A percentile compares a stretch with the other conserved stretches of the same genome.
These are phyloP conservation scores for Pseudomyrmex dendroicus DNA, from an alignment of 1,140 invertebrate species.

Conservation along the genomic window DNA sequence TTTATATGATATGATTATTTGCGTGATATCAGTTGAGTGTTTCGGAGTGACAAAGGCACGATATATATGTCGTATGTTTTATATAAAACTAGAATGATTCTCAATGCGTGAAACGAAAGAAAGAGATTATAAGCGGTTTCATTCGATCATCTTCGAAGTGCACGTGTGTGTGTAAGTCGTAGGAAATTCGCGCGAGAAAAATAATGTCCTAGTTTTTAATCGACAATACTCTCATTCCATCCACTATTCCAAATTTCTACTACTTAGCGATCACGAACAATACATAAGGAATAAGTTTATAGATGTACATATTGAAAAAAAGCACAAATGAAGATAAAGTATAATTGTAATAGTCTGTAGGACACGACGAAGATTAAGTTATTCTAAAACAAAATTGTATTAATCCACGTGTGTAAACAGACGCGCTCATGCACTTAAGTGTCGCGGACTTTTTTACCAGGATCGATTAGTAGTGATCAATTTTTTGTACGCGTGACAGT, in stretches of 20 bases:
- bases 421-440: background rate
- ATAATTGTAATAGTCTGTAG: slow-evolving; percentile 18
- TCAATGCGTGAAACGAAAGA: no score
- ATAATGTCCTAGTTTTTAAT: slow-evolving; percentile 74
- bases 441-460: background rate
- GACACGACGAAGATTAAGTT: slow-evolving; percentile 17
- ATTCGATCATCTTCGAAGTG: no score
- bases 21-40: background rate
- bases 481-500: background rate
- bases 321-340: slow-evolving; percentile 25
- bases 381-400: slow-evolving; percentile 4
- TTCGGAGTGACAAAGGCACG: background rate
- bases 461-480: background rate
- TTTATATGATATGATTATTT: slow-evolving; percentile 49
- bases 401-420: slow-evolving; percentile 30
- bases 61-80: background rate
- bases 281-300: slow-evolving; percentile 49
- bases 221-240: slow-evolving; percentile 76
- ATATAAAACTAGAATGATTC: no score
- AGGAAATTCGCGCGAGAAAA: slow-evolving; percentile 10
- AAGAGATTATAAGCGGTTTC: no score
- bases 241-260: slow-evolving; percentile 70
- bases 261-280: slow-evolving; percentile 55
- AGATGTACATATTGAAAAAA: slow-evolving; percentile 50
- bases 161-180: background rate